Percentiles rank a stretch among this genome's conserved stretches.
These are phyloP conservation scores for Cantharis rustica DNA, from an alignment of 2,888 invertebrate species.

Conservation along the genomic window DNA sequence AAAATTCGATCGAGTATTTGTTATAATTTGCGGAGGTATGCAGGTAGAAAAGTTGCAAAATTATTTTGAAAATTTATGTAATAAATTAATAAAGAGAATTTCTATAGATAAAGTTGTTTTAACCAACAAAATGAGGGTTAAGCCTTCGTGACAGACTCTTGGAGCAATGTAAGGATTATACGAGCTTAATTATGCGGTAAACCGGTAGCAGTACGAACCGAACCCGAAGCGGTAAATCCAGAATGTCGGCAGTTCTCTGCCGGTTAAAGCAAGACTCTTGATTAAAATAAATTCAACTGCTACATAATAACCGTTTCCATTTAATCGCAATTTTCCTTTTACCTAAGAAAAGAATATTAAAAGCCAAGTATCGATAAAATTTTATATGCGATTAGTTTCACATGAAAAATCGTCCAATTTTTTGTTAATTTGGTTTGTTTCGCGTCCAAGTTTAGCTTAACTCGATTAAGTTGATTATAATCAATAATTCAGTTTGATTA, in stretches of 20 bases:
- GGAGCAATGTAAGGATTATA: conserved; percentile 46
- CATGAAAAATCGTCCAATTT: neutral
- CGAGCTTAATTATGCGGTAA: conserved; percentile 48
- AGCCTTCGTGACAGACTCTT: conserved; percentile 46
- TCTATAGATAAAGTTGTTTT: conserved; percentile 33
- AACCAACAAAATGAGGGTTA: conserved; percentile 44
- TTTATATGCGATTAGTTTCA: neutral
- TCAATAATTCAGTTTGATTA: neutral
- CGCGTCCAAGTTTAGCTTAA: neutral
- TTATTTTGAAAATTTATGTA: neutral
- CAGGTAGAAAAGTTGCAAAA: neutral
- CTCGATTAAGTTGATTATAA: neutral
- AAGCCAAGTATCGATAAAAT: neutral
- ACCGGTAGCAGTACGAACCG: conserved; percentile 37
- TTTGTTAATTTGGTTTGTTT: neutral
- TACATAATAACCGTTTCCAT: conserved; percentile 7
- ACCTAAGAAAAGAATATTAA: conserved; percentile 12
- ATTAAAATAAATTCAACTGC: conserved; percentile 24
- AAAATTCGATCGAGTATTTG: neutral
- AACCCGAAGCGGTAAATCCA: conserved; percentile 41
- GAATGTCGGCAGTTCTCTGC: conserved; percentile 37
- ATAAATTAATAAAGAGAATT: conserved; percentile 2
- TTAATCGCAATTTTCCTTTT: conserved; percentile 11
- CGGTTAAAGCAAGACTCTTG: conserved; percentile 15
- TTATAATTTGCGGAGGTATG: neutral